Evolutionary conservation across 2,888 invertebrate genomes (phyloP), one percentile per base, ranked within the genome.

Genomic region (Sesamia inferens): DNA sequence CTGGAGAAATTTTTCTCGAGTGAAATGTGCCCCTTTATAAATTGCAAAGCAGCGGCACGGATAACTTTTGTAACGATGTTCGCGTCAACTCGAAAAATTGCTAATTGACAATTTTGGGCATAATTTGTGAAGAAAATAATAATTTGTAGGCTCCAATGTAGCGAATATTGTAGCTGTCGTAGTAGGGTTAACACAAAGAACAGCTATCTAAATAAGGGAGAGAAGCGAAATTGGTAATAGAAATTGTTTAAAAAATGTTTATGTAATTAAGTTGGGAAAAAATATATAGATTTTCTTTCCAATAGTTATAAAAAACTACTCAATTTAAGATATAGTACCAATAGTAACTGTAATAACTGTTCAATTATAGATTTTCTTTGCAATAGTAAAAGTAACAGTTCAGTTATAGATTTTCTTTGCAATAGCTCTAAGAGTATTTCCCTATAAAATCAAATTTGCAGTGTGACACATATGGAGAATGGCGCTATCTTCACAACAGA

Each of bases 11-110:
- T 75, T 72, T 74, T 72, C 71, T 68, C 74, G 73, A 85, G 84
- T 81, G 79, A 88, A 88, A 83, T 85, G 83, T 85, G 85, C 82
- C 88, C 85, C 86, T 87, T 89, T 89, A 88, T 89, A 90, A 89
- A 90, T 90, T 88, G 84, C 86, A 85, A 82, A 79, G 85, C 87
- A 86, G 82, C 85, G 85, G 87, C 84, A 84, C 78, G 88, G 83
- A 83, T 88, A 90, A 90, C 88, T 90, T 90, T 87, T 88, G 88
- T 88, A 90, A 89, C 87, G 84, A 87, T 68, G 86, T 87, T 87
- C 85, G 84, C 82, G 87, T 87, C 87, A 84, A 82, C 71, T 78
- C 79, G 82, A 85, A 83, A 89, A 90, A 90, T 90, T 88, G 90
- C 66, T 88, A 89, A 90, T 90, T 90, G 89, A 87, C 90, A 90